Base-by-base conservation (phyloP, 2,797 vertebrate species). In the Eurystomus glaucurus region DNA sequence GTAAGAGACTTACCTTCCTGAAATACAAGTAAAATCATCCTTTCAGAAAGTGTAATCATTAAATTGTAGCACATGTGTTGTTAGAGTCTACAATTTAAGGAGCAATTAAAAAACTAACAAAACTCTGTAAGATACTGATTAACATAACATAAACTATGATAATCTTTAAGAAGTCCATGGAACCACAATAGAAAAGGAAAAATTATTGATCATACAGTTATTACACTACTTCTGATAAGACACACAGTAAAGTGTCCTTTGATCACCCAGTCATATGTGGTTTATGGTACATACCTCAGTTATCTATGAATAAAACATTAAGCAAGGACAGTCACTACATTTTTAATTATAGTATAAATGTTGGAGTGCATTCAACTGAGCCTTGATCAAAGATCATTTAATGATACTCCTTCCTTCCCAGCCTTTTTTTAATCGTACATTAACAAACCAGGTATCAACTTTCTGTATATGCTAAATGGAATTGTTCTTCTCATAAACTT, bases 231-330 rank as follows among this genome's bases (percentile, higher is more conserved):
- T 62, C 31, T 79, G 94, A 91, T 93, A 93, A 96, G 46, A 70
- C 39, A 87, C 8, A 78, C 8, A 78, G 74, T 75, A 91, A 86
- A 74, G 41, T 70, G 82, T 93, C 86, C 91, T 94, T 97, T 96
- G 92, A 96, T 95, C 92, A 62, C 46, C 85, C 23, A 94, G 82
- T 95, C 91, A 93, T 91, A 82, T 66, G 62, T 6, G 31, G 90
- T 97, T 98, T 97, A 91, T 51, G 25, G 82, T 71, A 97, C 92
- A 96, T 95, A 94, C 69, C 74, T 84, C 89, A 96, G 95, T 97
- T 98, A 98, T 98, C 98, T 90, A 77, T 94, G 71, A 97, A 95
- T 93, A 84, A 97, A 98, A 98, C 97, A 98, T 88, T 94, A 68
- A 96, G 94, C 97, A 97, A 98, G 97, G 91, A 79, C 74, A 94